Base-by-base conservation (phyloP, 2,888 invertebrate species). In the Eudemis profundana region DNA sequence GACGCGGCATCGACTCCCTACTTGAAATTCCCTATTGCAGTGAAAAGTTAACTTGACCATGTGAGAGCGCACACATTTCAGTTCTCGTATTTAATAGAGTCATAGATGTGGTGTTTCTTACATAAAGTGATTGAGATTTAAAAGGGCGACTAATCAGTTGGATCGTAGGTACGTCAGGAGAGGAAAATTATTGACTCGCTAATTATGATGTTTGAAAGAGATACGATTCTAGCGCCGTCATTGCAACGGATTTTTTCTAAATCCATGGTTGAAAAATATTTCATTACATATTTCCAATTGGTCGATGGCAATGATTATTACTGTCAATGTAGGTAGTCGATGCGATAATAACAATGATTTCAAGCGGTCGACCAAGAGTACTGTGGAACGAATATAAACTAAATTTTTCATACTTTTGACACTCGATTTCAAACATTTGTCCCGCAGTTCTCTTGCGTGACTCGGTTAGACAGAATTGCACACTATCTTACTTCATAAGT, bases 401-500 rank as follows among this genome's bases (percentile, higher is more conserved):
- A 47, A 27, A 57, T 57, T 64, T 56, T 57, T 44, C 33, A 44
- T 36, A 57, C 64, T 57, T 50, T 57, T 64, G 64, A 64, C 54
- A 42, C 50, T 44, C 49, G 4, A 56, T 49, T 64, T 50, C 57
- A 33, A 33, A 57, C 54, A 4, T 50, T 49, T 49, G 64, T 57
- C 51, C 21, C 36, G 38, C 29, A 64, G 44, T 42, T n/a, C 44
- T 57, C 50, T 64, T 57, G 42, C 29, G 15, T 10, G 53, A 44
- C 57, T 29, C 53, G 21, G 19, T 51, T 57, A 64, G 64, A 53
- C 59, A 65, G 46, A 65, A 65, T 60, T 51, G 15, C 59, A 60
- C 59, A 60, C 59, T 60, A 65, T 65, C 59, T 53, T 46, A 60
- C 59, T 65, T 40, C 36, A 47, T 59, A 53, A 60, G 59, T 64